Percentiles rank a stretch among this genome's conserved stretches.
Conservation (phyloP, 2,113 vertebrate genomes). For the Zosterops pallidus region DNA sequence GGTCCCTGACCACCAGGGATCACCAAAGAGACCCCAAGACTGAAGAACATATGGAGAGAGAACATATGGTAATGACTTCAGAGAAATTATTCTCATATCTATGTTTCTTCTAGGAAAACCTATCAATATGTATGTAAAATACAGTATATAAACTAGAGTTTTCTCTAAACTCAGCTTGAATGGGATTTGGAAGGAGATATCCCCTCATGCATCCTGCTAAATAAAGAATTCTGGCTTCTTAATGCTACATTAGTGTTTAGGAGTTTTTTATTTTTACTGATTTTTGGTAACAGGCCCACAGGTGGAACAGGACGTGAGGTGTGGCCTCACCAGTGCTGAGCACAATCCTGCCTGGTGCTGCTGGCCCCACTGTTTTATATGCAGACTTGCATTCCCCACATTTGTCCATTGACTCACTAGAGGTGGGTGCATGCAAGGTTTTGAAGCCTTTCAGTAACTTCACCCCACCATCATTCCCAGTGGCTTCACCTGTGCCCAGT, state of each 20-base stretch:
- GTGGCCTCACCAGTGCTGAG: not conserved
- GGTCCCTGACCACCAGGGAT: not conserved
- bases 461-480: not conserved
- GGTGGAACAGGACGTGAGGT: rapidly evolving
- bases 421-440: not conserved
- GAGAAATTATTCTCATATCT: not conserved
- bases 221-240: not conserved
- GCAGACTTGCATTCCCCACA: not conserved
- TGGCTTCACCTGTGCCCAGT: not conserved
- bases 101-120: not conserved
- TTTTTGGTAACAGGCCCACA: not conserved
- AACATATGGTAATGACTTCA: not conserved
- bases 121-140: not conserved
- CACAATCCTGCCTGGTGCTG: not conserved
- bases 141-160: not conserved
- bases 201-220: not conserved
- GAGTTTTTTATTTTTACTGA: not conserved
- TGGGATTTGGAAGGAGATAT: not conserved
- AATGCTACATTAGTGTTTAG: not conserved
- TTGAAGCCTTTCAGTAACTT: not conserved
- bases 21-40: not conserved
- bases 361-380: not conserved
- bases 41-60: not conserved
- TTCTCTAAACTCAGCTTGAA: not conserved
- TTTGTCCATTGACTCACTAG: not conserved